Base-by-base conservation (phyloP, 2,888 invertebrate species). In the Tetranychus piercei region DNA sequence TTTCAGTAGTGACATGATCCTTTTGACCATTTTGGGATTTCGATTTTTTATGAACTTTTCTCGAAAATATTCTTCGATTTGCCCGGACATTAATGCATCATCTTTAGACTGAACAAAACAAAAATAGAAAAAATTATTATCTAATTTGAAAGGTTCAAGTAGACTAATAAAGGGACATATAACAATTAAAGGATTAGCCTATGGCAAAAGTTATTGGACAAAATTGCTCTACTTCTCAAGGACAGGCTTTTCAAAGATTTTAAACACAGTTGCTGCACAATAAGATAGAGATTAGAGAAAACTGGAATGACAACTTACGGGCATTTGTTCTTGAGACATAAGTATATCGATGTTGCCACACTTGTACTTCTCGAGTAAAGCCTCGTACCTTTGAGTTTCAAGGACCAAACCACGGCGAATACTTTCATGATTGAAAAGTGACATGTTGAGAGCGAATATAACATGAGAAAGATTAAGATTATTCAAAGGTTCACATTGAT, bases 401-500 rank as follows among this genome's bases (percentile, higher is more conserved):
- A 74, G 71, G 8, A 73, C 66, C 76, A 79, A 72, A 73, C 80
- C 78, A 76, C 77, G 76, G 67, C 83, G 78, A 69, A 81, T 79
- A 34, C 79, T 79, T 78, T 85, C 84, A 74, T 83, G 83, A 74
- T 82, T 82, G 74, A 80, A 78, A 69, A 84, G 78, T 1, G 84
- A 84, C 78, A 82, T 83, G 79, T 84, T 83, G 74, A 84, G 80
- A 9, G 84, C 84, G 78, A 83, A 84, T 69, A 84, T 74, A 66
- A 84, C 84, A 83, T 86, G 85, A 69, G 84, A 82, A 73, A 82
- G 80, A 77, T 84, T 83, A 65, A 86, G 81, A n/a, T 83, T 82
- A 78, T 85, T 84, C 65, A 86, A 81, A 4, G 86, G 86, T 74
- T 83, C 81, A 80, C 86, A 86, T 79, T 86, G 86, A 78, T 86